Percentiles rank a stretch among this genome's conserved stretches.
phyloP scores from a whole-genome alignment of 2,888 invertebrate genomes.

The Argyra leucocephala region DNA sequence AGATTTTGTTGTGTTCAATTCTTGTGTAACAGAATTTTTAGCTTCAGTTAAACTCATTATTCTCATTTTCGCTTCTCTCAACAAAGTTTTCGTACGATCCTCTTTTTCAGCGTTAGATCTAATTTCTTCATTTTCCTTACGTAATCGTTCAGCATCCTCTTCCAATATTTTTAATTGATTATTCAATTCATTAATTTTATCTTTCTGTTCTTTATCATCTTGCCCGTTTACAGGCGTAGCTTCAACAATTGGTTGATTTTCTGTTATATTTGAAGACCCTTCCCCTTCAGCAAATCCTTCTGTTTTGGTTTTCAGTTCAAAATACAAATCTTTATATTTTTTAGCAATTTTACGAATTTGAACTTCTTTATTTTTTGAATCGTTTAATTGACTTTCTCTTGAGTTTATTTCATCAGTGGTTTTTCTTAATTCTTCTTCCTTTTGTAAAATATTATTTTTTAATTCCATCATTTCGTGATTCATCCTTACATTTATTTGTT shows the following conservation, averaged over 20 bases:
- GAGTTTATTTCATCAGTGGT: constrained; percentile 55
- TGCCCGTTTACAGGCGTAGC: constrained; percentile 23
- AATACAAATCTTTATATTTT: constrained; percentile 80
- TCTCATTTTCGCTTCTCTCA: constrained; percentile 65
- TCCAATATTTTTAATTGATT: constrained; percentile 41
- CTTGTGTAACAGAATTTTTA: constrained; percentile 53
- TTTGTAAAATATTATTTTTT: constrained; percentile 49
- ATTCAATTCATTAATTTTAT: constrained; percentile 41
- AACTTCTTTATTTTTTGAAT: constrained; percentile 59
- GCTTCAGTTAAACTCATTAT: constrained; percentile 63
- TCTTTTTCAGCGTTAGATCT: constrained; percentile 61
- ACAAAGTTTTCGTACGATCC: constrained; percentile 55
- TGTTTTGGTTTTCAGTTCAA: constrained; percentile 62
- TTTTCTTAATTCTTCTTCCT: constrained; percentile 53
- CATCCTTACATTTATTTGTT: constrained; percentile 50
- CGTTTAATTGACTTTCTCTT: constrained; percentile 58
- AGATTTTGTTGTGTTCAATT: constrained; percentile 48
- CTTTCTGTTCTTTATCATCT: background rate
- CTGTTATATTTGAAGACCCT: constrained; percentile 41
- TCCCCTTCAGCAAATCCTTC: constrained; percentile 50
- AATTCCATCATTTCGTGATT: constrained; percentile 56
- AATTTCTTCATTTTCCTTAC: constrained; percentile 56
- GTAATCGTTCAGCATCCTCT: constrained; percentile 49
- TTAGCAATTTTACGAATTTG: constrained; percentile 82
- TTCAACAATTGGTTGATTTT: constrained; percentile 13